Percentiles rank a stretch among this genome's conserved stretches.
Evolutionary conservation across 1,140 invertebrate genomes (phyloP).

Genomic region (Eriosoma lanigerum): DNA sequence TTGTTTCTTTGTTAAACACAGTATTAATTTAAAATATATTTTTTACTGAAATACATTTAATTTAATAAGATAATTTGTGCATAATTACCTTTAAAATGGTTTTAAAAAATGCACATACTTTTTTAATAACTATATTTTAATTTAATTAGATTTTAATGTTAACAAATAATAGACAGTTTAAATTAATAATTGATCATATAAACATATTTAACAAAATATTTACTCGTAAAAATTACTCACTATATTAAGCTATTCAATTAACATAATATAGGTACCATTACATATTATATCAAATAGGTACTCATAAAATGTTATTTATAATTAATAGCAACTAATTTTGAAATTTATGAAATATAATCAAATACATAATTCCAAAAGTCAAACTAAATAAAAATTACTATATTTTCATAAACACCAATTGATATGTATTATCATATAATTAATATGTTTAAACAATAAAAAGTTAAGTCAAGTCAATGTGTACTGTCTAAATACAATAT

Average conservation of each 20-base stretch:
- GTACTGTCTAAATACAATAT: slow-evolving; percentile 3
- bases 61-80: not conserved
- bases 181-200: slow-evolving; percentile 11
- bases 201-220: slow-evolving; percentile 8
- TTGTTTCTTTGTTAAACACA: not conserved
- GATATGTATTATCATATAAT: slow-evolving; percentile 33
- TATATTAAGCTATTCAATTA: not conserved
- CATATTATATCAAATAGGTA: not conserved
- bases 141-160: not conserved
- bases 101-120: too few relatives aligned
- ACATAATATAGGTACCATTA: not conserved
- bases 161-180: not conserved
- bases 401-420: not conserved
- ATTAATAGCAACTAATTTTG: not conserved
- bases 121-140: too few relatives aligned
- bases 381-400: not conserved
- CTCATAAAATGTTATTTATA: not conserved
- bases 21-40: not conserved
- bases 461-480: not conserved
- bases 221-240: not conserved
- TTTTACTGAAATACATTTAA: not conserved
- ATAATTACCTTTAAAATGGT: not conserved
- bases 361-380: slow-evolving; percentile 6
- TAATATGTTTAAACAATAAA: too few relatives aligned
- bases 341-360: slow-evolving; percentile 11